phyloP scores from a whole-genome alignment of 2,888 invertebrate genomes.

The Pharmacophagus antenor region DNA sequence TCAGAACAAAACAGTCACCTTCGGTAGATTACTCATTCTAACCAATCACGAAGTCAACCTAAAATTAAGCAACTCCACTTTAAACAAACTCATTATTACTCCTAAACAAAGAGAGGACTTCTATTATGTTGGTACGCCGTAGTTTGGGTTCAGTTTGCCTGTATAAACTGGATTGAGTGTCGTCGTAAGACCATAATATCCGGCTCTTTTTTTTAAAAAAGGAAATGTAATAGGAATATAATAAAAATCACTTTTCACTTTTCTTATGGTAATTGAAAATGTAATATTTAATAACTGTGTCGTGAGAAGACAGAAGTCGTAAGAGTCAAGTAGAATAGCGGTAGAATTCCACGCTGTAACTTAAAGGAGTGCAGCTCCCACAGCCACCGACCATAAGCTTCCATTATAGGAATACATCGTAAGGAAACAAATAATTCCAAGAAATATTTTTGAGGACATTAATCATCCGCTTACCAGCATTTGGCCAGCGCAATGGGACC shows the following conservation, averaged over 20 bases:
- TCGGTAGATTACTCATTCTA: conserved; percentile 33
- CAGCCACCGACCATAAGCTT: too few relatives aligned
- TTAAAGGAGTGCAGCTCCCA: too few relatives aligned
- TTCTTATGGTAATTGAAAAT: background rate
- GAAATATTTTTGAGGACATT: too few relatives aligned
- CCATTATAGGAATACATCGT: too few relatives aligned
- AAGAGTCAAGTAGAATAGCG: too few relatives aligned
- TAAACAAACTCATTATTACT: conserved; percentile 38
- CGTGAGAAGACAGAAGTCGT: too few relatives aligned
- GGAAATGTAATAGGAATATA: background rate
- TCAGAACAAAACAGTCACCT: background rate
- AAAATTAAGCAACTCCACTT: conserved; percentile 41
- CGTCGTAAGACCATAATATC: background rate
- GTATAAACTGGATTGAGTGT: conserved; percentile 11
- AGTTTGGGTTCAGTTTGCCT: conserved; percentile 29
- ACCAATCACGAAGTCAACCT: conserved; percentile 26
- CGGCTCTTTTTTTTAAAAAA: background rate
- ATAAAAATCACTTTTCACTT: too few relatives aligned
- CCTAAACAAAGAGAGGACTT: conserved; percentile 40
- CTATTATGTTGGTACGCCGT: conserved; percentile 31
- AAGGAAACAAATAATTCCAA: too few relatives aligned
- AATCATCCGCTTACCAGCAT: too few relatives aligned
- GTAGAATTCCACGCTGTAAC: too few relatives aligned
- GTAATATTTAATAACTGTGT: conserved; percentile 43
- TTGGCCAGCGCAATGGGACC: too few relatives aligned